Base-by-base conservation (phyloP, 2,797 vertebrate species). In the Scarus forsteni region DNA sequence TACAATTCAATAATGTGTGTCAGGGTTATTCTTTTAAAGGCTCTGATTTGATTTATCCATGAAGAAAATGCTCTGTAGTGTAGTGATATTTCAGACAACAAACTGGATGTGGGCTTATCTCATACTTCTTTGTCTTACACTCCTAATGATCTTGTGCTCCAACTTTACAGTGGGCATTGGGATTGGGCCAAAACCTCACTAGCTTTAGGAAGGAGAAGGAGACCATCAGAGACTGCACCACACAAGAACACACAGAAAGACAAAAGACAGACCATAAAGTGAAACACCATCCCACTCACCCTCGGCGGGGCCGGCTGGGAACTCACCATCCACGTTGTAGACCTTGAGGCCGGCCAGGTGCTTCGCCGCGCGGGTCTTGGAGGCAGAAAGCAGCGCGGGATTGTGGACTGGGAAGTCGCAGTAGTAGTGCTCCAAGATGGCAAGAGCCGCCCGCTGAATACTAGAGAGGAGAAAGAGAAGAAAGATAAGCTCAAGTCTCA, bases 241-340 rank as follows among this genome's bases (percentile, higher is more conserved):
- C 15, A 46, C 8, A 63, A 3, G 45, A 3, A 55, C 38, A 66
- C 50, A 12, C n/a, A 70, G 16, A 61, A 6, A 18, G 16, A 49
- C 16, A 10, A 19, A 54, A 62, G 16, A 57, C 19, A 61, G 14
- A 53, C 34, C 10, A 45, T 5, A 10, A 5, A 78, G 61, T 45
- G 0, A 64, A 78, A 72, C 56, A 51, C 0, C 36, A 10, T 77
- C 80, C 80, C 83, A 90, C 89, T 87, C 88, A 91, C 90, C 88
- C 80, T 90, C 87, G 59, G 84, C 76, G 0, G 84, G 73, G 81
- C 83, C 77, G 70, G 85, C 87, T 69, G 88, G 77, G 80, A 91
- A 95, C 96, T 75, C 94, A 97, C 97, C 96, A 71, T 97, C 96
- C 80, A 98, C 96, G 19, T 93, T 96, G 93, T 97, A 96, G 85